Evolutionary conservation across 2,888 invertebrate genomes (phyloP).

Genomic region (Oligia fasciuncula): DNA sequence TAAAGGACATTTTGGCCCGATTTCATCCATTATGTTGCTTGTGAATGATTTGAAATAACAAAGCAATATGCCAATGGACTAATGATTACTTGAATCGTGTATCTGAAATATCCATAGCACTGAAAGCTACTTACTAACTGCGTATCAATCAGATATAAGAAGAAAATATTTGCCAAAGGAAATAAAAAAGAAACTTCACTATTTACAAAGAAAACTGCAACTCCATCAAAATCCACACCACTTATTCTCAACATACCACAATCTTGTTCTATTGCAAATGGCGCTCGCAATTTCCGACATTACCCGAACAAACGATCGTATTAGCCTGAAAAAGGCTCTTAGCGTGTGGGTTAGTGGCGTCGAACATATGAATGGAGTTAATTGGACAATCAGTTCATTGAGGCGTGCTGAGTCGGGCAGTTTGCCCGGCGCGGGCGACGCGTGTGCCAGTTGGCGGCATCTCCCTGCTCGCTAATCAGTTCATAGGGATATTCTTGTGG

Average conservation of each 20-base stretch:
- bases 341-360: constrained; percentile 74
- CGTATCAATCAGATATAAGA: not conserved
- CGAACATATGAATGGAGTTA: constrained; percentile 87
- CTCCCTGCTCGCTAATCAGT: constrained; percentile 80
- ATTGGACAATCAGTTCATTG: constrained; percentile 86
- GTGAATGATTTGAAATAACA: constrained; percentile 9
- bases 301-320: constrained; percentile 75
- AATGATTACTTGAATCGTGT: not conserved
- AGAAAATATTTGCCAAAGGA: not conserved
- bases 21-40: constrained; percentile 1
- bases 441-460: constrained; percentile 85
- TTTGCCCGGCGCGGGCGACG: constrained; percentile 80
- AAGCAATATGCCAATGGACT: not conserved
- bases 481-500: constrained; percentile 73
- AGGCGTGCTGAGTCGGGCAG: constrained; percentile 81
- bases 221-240: constrained; percentile 34
- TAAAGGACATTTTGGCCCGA: constrained; percentile 6
- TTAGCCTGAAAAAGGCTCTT: constrained; percentile 79
- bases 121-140: not conserved
- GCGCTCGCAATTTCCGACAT: constrained; percentile 74
- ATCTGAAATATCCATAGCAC: not conserved
- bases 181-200: not conserved
- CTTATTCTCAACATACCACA: constrained; percentile 51
- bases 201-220: constrained; percentile 29
- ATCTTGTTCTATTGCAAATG: constrained; percentile 55